A percentile compares a stretch with the other conserved stretches of the same genome.
These are phyloP conservation scores for Ia io DNA, from an alignment of 2,113 vertebrate species.

Conservation along the genomic window DNA sequence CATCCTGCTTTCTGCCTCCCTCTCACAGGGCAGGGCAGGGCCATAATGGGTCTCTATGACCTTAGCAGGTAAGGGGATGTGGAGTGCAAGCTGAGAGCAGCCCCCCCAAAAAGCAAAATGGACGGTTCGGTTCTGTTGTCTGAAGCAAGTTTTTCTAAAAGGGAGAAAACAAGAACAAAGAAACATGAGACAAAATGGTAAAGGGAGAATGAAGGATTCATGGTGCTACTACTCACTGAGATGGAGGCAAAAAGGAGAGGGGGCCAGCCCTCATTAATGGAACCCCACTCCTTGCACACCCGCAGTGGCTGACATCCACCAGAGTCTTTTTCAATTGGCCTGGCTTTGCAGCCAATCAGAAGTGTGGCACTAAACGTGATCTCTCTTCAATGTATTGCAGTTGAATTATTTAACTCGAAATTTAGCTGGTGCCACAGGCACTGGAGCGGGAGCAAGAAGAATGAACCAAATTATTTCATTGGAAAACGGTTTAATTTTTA, in stretches of 20 bases:
- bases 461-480: constrained; percentile 75
- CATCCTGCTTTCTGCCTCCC: background rate
- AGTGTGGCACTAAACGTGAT: constrained; percentile 64
- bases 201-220: background rate
- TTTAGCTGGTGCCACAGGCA: constrained; percentile 77
- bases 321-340: constrained; percentile 41
- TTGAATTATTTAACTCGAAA: constrained; percentile 79
- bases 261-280: background rate
- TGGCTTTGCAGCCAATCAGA: constrained; percentile 63
- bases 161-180: constrained; percentile 21
- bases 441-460: constrained; percentile 65
- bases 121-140: background rate
- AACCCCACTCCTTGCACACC: background rate
- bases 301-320: constrained; percentile 14
- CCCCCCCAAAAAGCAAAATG: background rate
- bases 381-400: constrained; percentile 74
- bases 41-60: background rate
- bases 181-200: constrained; percentile 30
- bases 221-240: background rate
- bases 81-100: background rate
- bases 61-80: constrained; percentile 3
- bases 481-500: constrained; percentile 78
- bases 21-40: background rate
- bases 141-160: constrained; percentile 8
- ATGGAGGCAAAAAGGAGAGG: background rate